Evolutionary conservation across 1,140 invertebrate genomes (phyloP).

Genomic region (Maniola jurtina): DNA sequence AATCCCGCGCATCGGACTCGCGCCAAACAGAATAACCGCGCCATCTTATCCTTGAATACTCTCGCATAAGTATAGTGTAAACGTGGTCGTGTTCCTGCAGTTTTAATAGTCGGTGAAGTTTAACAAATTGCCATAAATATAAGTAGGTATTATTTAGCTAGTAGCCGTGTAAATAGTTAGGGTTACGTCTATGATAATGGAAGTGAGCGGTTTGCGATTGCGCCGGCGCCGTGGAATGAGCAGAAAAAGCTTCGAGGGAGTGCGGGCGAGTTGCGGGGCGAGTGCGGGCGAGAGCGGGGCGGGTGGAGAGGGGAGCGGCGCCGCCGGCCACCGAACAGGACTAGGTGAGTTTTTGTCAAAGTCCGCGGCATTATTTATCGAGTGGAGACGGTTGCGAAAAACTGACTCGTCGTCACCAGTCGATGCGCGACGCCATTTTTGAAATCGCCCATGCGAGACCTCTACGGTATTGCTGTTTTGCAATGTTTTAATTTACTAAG

Average conservation of each 20-base stretch:
- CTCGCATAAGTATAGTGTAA: slow-evolving; percentile 76
- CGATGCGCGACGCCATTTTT: slow-evolving; percentile 71
- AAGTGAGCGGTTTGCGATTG: slow-evolving; percentile 68
- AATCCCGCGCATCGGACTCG: slow-evolving; percentile 52
- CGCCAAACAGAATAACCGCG: slow-evolving; percentile 67
- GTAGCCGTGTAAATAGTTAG: slow-evolving; percentile 76
- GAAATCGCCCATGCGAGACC: slow-evolving; percentile 66
- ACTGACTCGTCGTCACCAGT: slow-evolving; percentile 69
- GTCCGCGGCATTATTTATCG: slow-evolving; percentile 76
- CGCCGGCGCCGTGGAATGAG: slow-evolving; percentile 68
- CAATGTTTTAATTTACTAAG: slow-evolving; percentile 75
- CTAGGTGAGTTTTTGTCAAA: slow-evolving; percentile 78
- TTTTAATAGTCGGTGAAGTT: slow-evolving; percentile 76
- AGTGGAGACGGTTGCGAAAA: slow-evolving; percentile 77
- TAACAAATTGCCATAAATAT: slow-evolving; percentile 78
- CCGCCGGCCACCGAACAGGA: slow-evolving; percentile 71
- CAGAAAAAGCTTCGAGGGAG: slow-evolving; percentile 64
- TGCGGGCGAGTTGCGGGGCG: slow-evolving; percentile 40
- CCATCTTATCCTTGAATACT: slow-evolving; percentile 72
- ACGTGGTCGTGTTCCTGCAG: slow-evolving; percentile 78
- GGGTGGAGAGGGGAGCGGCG: slow-evolving; percentile 49
- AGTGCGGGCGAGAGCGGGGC: slow-evolving; percentile 25
- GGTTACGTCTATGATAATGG: slow-evolving; percentile 55
- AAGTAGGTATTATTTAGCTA: slow-evolving; percentile 73
- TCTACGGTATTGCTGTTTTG: slow-evolving; percentile 64